These are phyloP conservation scores for Notiomystis cincta DNA, from an alignment of 2,113 vertebrate species.

Conservation along the genomic window DNA sequence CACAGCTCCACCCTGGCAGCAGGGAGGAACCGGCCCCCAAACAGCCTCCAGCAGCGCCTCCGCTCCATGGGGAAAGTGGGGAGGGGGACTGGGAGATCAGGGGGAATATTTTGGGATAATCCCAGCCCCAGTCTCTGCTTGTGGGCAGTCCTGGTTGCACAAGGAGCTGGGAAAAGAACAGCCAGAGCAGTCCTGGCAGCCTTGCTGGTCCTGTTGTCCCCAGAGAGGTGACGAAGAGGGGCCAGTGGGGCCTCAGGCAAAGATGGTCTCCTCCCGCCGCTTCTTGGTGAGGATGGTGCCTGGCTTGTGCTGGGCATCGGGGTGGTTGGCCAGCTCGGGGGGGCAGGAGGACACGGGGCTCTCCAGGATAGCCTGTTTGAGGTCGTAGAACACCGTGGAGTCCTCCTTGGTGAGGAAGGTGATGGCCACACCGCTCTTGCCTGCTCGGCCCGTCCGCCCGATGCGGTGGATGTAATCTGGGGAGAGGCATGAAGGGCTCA, in stretches of 20 bases:
- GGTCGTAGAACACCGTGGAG: constrained; percentile 92
- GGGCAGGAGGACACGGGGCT: constrained; percentile 95
- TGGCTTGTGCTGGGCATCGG: constrained; percentile 95
- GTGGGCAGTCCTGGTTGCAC: neutral
- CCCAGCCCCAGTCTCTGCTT: neutral
- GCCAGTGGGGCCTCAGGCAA: constrained; percentile 75
- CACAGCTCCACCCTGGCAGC: neutral
- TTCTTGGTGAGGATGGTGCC: constrained; percentile 99
- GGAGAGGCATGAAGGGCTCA: rapidly evolving
- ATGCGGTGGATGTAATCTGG: constrained; percentile 98
- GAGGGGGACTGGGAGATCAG: neutral
- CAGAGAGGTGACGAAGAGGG: rapidly evolving
- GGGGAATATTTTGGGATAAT: neutral
- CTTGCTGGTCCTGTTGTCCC: neutral
- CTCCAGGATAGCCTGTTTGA: constrained; percentile 96
- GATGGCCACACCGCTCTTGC: constrained; percentile 94
- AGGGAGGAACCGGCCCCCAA: neutral
- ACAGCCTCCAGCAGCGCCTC: neutral
- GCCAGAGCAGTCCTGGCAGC: neutral
- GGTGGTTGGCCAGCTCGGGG: constrained; percentile 93
- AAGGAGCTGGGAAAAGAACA: neutral
- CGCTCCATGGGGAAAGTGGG: neutral
- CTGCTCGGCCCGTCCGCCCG: constrained; percentile 92
- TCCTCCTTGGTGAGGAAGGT: constrained; percentile 99
- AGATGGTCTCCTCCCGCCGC: constrained; percentile 96